Evolutionary conservation across 2,113 vertebrate genomes (phyloP).

Genomic region (Benitochromis conjunctus): DNA sequence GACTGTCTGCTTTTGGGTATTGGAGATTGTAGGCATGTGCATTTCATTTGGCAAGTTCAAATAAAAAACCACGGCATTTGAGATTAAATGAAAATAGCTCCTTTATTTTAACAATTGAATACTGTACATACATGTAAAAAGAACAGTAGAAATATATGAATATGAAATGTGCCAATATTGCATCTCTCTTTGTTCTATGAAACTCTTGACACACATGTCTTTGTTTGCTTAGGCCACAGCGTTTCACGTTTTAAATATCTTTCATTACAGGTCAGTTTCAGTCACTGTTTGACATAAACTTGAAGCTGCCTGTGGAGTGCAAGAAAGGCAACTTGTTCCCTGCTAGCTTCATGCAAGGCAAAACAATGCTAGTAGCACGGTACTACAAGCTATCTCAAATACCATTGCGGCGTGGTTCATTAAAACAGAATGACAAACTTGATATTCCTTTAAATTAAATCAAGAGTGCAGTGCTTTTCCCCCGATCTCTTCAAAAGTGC

Average conservation of each 20-base stretch:
- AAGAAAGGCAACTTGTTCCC: constrained; percentile 5
- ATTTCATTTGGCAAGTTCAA: neutral
- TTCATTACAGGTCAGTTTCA: neutral
- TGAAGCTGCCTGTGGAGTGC: constrained; percentile 22
- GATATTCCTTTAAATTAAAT: neutral
- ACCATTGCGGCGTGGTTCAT: neutral
- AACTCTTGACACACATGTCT: constrained; percentile 22
- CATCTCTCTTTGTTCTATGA: constrained; percentile 32
- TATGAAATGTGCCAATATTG: constrained; percentile 31
- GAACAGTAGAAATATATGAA: constrained; percentile 53
- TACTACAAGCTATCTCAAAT: constrained; percentile 1
- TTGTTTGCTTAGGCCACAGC: constrained; percentile 20
- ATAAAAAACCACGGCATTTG: constrained; percentile 32
- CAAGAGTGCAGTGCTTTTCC: constrained; percentile 22
- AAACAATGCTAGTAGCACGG: neutral
- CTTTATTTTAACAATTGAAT: constrained; percentile 62
- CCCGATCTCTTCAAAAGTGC: constrained; percentile 43
- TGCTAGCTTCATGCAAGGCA: constrained; percentile 11
- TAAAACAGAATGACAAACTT: neutral
- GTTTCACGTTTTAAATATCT: neutral
- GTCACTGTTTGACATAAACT: neutral
- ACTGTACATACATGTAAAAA: constrained; percentile 67
- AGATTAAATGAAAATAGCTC: constrained; percentile 59
- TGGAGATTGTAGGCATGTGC: neutral
- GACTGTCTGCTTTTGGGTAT: neutral